A percentile compares a stretch with the other conserved stretches of the same genome.
These are phyloP conservation scores for Nebria ingens DNA, from an alignment of 1,140 invertebrate species.

Conservation along the genomic window DNA sequence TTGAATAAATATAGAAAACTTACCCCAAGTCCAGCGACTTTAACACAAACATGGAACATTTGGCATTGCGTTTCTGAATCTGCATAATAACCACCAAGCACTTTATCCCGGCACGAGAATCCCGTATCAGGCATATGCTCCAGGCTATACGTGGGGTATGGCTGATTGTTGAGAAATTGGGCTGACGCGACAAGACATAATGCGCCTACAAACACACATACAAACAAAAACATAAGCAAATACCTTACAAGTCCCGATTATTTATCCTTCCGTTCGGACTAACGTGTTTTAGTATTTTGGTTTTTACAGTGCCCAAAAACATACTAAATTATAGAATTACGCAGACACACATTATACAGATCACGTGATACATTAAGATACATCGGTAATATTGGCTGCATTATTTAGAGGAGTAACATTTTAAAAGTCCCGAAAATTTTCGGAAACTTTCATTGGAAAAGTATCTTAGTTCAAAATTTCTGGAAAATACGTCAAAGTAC, in stretches of 20 bases:
- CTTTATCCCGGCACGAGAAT: constrained; percentile 78
- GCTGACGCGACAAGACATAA: constrained; percentile 7
- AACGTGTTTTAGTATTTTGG: too few species aligned
- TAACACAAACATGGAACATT: constrained; percentile 84
- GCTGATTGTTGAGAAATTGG: constrained; percentile 34
- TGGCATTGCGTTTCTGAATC: constrained; percentile 85
- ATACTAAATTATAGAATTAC: neutral
- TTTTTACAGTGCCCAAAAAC: too few species aligned
- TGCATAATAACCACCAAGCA: constrained; percentile 83
- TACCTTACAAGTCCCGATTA: neutral
- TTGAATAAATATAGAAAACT: too few species aligned
- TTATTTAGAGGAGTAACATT: too few species aligned
- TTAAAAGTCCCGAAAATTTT: too few species aligned
- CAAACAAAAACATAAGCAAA: neutral
- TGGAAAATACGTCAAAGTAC: too few species aligned
- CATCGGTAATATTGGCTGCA: too few species aligned
- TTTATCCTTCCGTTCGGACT: neutral
- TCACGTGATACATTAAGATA: neutral
- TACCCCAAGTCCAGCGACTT: constrained; percentile 62
- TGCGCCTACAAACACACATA: neutral
- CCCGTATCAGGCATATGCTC: constrained; percentile 74
- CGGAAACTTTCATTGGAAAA: too few species aligned
- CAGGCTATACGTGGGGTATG: constrained; percentile 61
- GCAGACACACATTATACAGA: neutral
- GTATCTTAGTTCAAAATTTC: too few species aligned